phyloP scores from a whole-genome alignment of 2,797 vertebrate species.

The Trachops cirrhosus region DNA sequence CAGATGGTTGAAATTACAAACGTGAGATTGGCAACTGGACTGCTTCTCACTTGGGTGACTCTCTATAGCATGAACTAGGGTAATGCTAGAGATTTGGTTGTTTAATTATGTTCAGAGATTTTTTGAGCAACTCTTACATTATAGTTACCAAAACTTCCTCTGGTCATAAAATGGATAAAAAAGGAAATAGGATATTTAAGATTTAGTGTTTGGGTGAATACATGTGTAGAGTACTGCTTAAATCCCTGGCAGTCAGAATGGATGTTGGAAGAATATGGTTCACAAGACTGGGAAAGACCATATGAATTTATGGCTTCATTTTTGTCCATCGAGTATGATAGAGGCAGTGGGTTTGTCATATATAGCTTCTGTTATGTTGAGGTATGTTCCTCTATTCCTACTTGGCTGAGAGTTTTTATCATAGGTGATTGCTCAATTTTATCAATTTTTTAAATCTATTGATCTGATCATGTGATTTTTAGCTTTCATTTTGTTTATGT shows the following conservation, averaged over 20 bases:
- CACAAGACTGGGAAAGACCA: not conserved
- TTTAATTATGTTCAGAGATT: not conserved
- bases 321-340: too few species aligned
- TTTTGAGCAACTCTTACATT: not conserved
- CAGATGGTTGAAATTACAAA: constrained; percentile 25
- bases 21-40: not conserved
- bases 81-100: not conserved
- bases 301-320: not conserved
- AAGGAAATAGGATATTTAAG: not conserved
- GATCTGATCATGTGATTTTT: too few species aligned
- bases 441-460: too few species aligned
- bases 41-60: not conserved
- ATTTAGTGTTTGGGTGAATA: not conserved
- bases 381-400: too few species aligned
- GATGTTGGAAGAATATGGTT: not conserved
- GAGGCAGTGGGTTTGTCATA: too few species aligned
- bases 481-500: too few species aligned
- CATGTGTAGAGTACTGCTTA: not conserved
- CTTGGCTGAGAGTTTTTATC: too few species aligned
- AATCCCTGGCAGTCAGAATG: not conserved
- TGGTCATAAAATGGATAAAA: not conserved
- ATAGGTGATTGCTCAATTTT: too few species aligned
- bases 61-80: not conserved
- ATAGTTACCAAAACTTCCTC: not conserved
- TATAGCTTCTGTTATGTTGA: too few species aligned